Conservation (phyloP, 1,140 invertebrate species). For the Goniozus legneri region DNA sequence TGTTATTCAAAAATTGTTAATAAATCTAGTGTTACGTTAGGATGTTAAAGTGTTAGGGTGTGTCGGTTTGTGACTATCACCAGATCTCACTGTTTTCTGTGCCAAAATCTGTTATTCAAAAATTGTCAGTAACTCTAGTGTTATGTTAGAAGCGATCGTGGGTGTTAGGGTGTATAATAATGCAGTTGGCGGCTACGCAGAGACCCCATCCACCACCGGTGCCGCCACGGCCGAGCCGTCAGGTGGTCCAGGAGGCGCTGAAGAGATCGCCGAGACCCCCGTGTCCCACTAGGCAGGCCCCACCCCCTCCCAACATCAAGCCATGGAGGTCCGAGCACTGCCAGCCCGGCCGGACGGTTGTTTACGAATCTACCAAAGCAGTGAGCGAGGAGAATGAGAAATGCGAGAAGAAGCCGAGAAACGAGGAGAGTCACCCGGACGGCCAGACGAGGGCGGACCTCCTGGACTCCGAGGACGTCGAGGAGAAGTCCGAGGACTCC, state of each 20-base stretch:
- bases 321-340: conserved; percentile 53
- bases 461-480: neutral
- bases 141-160: neutral
- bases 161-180: conserved; percentile 8
- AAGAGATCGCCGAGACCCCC: conserved; percentile 59
- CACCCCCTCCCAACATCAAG: conserved; percentile 48
- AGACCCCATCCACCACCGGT: conserved; percentile 65
- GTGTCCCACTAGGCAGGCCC: conserved; percentile 53
- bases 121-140: too few species aligned
- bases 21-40: too few species aligned
- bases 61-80: too few species aligned
- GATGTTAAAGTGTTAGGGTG: too few species aligned
- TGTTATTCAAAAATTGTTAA: too few species aligned
- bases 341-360: conserved; percentile 33
- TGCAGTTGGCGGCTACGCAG: conserved; percentile 47
- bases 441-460: neutral
- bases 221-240: conserved; percentile 68
- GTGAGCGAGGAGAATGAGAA: neutral
- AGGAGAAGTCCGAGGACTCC: too few species aligned
- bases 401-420: neutral
- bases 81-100: too few species aligned
- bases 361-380: conserved; percentile 26
- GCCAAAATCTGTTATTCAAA: too few species aligned
- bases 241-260: conserved; percentile 66
- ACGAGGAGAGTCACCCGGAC: neutral